Conservation (phyloP, 2,888 invertebrate genomes). For the Rhamphomyia laevipes region DNA sequence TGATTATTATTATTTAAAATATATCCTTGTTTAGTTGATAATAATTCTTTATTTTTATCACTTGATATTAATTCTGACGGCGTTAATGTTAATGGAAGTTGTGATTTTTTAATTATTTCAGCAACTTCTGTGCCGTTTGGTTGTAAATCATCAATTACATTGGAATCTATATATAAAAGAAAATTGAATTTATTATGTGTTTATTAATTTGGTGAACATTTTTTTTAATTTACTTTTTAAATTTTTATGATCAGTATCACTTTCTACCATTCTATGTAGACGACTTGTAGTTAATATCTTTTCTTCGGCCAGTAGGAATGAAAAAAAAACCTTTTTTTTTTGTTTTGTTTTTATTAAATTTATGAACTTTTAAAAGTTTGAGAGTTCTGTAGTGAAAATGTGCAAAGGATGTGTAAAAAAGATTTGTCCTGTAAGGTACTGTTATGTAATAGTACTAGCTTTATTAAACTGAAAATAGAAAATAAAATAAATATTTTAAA, state of each 20-base stretch:
- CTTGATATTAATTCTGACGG: slow-evolving; percentile 30
- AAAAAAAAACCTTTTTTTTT: too few species aligned
- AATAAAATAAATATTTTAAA: too few species aligned
- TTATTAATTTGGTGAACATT: background rate
- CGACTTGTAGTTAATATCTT: slow-evolving; percentile 35
- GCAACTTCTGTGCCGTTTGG: slow-evolving; percentile 63
- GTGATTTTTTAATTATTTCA: slow-evolving; percentile 35
- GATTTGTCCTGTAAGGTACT: too few species aligned
- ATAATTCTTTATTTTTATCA: slow-evolving; percentile 28
- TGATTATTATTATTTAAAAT: background rate
- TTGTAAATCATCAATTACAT: slow-evolving; percentile 76
- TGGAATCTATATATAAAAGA: slow-evolving; percentile 60
- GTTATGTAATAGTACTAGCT: too few species aligned
- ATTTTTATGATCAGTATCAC: slow-evolving; percentile 69
- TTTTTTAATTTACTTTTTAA: slow-evolving; percentile 51
- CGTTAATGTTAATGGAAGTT: slow-evolving; percentile 28
- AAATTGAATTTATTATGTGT: slow-evolving; percentile 10
- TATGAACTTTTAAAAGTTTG: too few species aligned
- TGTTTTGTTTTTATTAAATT: too few species aligned
- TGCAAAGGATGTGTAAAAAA: too few species aligned
- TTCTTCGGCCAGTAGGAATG: background rate
- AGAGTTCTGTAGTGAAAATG: too few species aligned
- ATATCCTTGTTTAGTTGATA: slow-evolving; percentile 17
- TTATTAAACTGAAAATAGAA: too few species aligned
- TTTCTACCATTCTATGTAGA: slow-evolving; percentile 83